Conservation (phyloP, 2,888 invertebrate species). For the Macropis europaea region DNA sequence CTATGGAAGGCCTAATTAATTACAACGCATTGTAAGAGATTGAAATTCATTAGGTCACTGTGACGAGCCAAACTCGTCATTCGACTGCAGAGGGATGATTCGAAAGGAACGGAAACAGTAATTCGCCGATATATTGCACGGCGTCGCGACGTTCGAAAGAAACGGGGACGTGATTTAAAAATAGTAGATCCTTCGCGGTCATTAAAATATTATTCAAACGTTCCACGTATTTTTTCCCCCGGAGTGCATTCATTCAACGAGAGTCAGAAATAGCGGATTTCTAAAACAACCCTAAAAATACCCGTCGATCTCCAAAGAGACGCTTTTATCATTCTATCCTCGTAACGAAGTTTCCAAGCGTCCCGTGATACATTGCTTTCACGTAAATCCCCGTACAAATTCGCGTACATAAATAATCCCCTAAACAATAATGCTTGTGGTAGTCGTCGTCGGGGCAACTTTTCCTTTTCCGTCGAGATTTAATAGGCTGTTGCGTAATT, state of each 20-base stretch:
- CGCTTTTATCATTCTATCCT: background rate
- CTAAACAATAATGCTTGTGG: no score
- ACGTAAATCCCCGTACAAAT: background rate
- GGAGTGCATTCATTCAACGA: slow-evolving; percentile 6
- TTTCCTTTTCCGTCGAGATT: no score
- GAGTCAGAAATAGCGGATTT: background rate
- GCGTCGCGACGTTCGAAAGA: slow-evolving; percentile 23
- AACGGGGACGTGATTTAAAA: slow-evolving; percentile 45
- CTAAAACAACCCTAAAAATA: slow-evolving; percentile 26
- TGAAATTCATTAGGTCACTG: no score
- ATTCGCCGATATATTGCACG: slow-evolving; percentile 29
- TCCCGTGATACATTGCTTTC: background rate
- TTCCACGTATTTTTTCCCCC: slow-evolving; percentile 19
- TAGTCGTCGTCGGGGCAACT: no score
- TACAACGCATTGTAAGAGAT: no score
- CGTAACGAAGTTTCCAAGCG: background rate
- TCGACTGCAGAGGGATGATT: no score
- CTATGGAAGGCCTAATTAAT: no score
- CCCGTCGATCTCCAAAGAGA: background rate
- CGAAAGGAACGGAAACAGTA: background rate
- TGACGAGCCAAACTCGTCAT: no score
- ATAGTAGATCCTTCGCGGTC: slow-evolving; percentile 27
- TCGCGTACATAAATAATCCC: background rate
- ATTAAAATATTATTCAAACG: slow-evolving; percentile 38
- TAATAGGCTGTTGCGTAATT: no score